Percentiles rank a stretch among this genome's conserved stretches.
These are phyloP conservation scores for Hermodice carunculata DNA, from an alignment of 2,888 invertebrate species.

Conservation along the genomic window DNA sequence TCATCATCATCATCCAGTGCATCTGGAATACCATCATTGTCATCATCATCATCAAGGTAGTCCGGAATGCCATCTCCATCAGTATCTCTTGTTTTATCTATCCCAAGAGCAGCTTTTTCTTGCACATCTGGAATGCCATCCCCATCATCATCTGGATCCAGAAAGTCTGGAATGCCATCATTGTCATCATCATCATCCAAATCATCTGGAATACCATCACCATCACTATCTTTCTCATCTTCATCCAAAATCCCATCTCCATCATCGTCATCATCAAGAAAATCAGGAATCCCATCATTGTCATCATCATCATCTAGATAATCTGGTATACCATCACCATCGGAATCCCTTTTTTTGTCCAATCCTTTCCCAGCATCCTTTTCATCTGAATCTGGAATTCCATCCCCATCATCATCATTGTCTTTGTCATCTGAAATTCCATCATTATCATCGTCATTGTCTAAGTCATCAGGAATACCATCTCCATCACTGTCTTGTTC, in stretches of 20 bases:
- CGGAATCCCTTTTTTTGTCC: constrained; percentile 49
- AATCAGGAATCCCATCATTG: constrained; percentile 48
- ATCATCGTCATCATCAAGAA: constrained; percentile 33
- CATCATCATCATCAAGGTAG: constrained; percentile 37
- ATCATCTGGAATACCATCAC: constrained; percentile 42
- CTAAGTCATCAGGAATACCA: constrained; percentile 45
- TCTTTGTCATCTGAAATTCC: constrained; percentile 39
- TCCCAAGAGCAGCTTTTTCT: too few relatives aligned
- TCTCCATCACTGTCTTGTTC: constrained; percentile 39
- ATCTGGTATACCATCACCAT: constrained; percentile 48
- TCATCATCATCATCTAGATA: constrained; percentile 21
- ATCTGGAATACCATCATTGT: constrained; percentile 49
- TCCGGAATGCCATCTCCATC: constrained; percentile 46
- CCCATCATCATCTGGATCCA: constrained; percentile 49
- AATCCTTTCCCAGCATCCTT: constrained; percentile 52
- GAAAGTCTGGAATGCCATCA: constrained; percentile 60
- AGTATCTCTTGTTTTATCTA: constrained; percentile 18
- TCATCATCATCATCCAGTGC: constrained; percentile 50
- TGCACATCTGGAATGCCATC: constrained; percentile 37
- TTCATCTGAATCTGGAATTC: constrained; percentile 27
- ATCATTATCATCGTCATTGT: constrained; percentile 41
- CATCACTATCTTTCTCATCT: constrained; percentile 51
- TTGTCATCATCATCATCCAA: constrained; percentile 51
- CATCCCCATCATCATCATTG: constrained; percentile 47
- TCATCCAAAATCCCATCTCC: constrained; percentile 33